phyloP scores from a whole-genome alignment of 2,113 vertebrate genomes.

The Semicossyphus pulcher region DNA sequence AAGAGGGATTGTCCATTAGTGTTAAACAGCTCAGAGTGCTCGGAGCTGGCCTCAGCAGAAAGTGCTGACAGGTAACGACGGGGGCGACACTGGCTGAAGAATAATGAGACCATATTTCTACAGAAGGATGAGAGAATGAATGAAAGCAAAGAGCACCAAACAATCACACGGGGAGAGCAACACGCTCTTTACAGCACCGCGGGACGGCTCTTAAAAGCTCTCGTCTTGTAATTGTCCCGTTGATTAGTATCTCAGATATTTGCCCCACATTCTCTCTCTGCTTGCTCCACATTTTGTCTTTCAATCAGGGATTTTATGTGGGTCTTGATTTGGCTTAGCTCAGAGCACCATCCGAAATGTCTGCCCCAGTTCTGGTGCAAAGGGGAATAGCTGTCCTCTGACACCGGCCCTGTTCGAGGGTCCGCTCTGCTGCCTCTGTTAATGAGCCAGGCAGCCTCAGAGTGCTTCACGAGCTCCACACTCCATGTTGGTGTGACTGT shows the following conservation, averaged over 20 bases:
- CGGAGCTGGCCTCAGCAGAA: slow-evolving; percentile 69
- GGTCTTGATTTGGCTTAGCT: slow-evolving; percentile 66
- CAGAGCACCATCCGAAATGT: slow-evolving; percentile 62
- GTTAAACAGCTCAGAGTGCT: slow-evolving; percentile 64
- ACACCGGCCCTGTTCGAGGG: slow-evolving; percentile 50
- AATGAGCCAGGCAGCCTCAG: slow-evolving; percentile 56
- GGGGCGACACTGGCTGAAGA: slow-evolving; percentile 58
- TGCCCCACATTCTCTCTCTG: slow-evolving; percentile 64
- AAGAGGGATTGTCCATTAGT: slow-evolving; percentile 73
- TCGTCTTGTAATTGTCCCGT: slow-evolving; percentile 44
- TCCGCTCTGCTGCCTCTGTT: slow-evolving; percentile 49
- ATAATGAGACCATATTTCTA: slow-evolving; percentile 66
- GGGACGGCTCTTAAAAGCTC: slow-evolving; percentile 30
- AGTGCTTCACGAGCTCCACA: slow-evolving; percentile 16
- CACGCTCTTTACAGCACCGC: neutral
- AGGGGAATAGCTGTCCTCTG: slow-evolving; percentile 67
- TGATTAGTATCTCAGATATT: slow-evolving; percentile 49
- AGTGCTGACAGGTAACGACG: slow-evolving; percentile 65
- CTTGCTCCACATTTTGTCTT: slow-evolving; percentile 58
- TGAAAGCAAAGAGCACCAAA: slow-evolving; percentile 33
- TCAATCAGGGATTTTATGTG: slow-evolving; percentile 66
- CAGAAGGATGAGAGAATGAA: slow-evolving; percentile 55
- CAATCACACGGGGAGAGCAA: neutral
- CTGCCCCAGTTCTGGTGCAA: slow-evolving; percentile 70
- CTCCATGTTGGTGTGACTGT: neutral